These are phyloP conservation scores for Pica pica DNA, from an alignment of 2,113 vertebrate species.

Conservation along the genomic window DNA sequence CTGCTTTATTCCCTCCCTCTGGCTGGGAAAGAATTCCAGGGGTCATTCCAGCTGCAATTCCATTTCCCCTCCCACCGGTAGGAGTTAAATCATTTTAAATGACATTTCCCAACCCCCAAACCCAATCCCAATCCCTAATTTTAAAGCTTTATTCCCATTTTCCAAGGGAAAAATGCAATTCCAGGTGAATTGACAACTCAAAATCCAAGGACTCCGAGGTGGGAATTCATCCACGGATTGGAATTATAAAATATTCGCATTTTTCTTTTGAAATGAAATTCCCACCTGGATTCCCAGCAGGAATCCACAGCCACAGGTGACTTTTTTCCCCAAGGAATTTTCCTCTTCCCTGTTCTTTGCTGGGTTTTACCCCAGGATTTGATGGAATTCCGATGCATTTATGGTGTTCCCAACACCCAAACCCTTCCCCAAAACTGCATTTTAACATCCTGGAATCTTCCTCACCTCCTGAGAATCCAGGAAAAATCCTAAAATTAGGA, in stretches of 20 bases:
- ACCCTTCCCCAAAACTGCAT: neutral
- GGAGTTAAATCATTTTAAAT: accelerated
- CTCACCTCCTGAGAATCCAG: neutral
- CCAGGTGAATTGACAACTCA: no score
- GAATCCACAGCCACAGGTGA: neutral
- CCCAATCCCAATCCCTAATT: neutral
- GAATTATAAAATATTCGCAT: neutral
- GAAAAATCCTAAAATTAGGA: neutral
- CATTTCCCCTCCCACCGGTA: neutral
- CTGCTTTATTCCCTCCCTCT: neutral
- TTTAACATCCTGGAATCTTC: neutral
- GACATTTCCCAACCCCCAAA: neutral
- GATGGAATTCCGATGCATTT: neutral
- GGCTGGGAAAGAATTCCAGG: neutral
- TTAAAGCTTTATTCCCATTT: neutral
- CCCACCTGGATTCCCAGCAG: neutral
- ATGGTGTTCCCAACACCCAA: neutral
- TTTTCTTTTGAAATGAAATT: neutral
- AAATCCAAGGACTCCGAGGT: neutral
- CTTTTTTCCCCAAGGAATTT: neutral
- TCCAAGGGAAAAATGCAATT: neutral
- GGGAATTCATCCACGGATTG: neutral
- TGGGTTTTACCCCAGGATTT: neutral
- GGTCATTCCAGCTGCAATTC: neutral
- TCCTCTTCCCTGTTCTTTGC: neutral